These are phyloP conservation scores for Brachionus asplanchnoidis DNA, from an alignment of 1,140 invertebrate species.

Conservation along the genomic window DNA sequence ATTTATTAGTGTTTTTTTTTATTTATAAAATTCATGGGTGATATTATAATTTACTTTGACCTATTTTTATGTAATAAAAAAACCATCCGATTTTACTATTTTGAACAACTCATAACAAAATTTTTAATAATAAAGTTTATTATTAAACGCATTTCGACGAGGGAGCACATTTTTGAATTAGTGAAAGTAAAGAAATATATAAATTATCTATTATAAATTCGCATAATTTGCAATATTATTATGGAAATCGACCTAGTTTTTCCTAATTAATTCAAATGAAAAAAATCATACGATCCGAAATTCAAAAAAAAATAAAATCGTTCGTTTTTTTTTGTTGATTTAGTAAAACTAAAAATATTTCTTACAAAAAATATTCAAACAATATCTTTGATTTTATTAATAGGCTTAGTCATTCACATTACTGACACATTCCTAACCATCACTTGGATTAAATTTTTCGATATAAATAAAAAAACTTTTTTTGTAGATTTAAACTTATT, in stretches of 20 bases:
- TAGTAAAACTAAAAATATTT: neutral
- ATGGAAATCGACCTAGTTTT: conserved; percentile 24
- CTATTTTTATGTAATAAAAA: conserved; percentile 1
- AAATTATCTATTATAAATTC: conserved; percentile 12
- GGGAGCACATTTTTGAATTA: neutral
- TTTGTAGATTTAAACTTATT: neutral
- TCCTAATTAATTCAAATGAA: neutral
- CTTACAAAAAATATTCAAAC: neutral
- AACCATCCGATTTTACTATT: conserved; percentile 20
- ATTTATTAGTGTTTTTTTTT: neutral
- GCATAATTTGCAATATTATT: conserved; percentile 18
- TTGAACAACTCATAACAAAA: neutral
- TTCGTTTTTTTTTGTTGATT: conserved; percentile 16
- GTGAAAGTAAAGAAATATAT: neutral
- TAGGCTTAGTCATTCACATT: neutral
- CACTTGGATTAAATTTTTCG: neutral
- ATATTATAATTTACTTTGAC: neutral
- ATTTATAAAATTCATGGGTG: neutral
- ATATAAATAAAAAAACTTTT: neutral
- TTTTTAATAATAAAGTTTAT: neutral
- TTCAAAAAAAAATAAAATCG: conserved; percentile 6
- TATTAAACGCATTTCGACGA: neutral
- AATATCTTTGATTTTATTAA: neutral
- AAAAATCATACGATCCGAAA: conserved; percentile 33
- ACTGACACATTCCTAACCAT: neutral